Percentiles rank a stretch among this genome's conserved stretches.
Evolutionary conservation across 1,140 invertebrate species (phyloP).

Genomic region (Papilio polytes): DNA sequence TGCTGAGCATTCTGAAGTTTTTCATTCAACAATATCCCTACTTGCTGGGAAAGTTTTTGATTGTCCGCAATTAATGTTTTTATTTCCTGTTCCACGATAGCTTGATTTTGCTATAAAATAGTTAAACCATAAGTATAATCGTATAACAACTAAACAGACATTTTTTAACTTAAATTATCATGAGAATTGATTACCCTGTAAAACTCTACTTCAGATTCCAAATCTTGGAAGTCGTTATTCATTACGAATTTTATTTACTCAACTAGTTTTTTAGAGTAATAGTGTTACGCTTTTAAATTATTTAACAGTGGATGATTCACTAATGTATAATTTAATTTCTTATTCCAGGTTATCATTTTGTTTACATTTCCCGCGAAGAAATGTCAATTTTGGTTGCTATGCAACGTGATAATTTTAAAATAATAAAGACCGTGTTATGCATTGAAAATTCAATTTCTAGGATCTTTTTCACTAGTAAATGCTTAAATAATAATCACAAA

Average conservation of each 20-base stretch:
- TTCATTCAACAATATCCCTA: slow-evolving; percentile 68
- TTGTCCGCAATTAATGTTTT: slow-evolving; percentile 77
- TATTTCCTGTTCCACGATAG: slow-evolving; percentile 76
- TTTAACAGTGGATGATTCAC: not conserved
- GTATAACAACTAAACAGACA: not conserved
- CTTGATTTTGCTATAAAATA: slow-evolving; percentile 76
- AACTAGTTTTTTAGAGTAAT: not conserved
- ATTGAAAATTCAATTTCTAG: not conserved
- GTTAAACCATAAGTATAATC: not conserved
- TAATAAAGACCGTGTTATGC: not conserved
- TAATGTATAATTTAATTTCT: slow-evolving; percentile 5
- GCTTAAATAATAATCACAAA: not conserved
- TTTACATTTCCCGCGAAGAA: slow-evolving; percentile 70
- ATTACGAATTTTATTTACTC: slow-evolving; percentile 47
- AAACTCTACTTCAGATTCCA: slow-evolving; percentile 77
- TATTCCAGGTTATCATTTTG: slow-evolving; percentile 39
- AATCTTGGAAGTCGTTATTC: slow-evolving; percentile 61
- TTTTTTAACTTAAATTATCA: not conserved
- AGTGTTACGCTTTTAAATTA: not conserved
- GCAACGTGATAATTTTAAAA: slow-evolving; percentile 47
- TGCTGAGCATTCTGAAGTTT: slow-evolving; percentile 65
- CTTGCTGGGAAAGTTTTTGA: slow-evolving; percentile 74
- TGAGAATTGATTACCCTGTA: slow-evolving; percentile 67
- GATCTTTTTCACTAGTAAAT: not conserved
- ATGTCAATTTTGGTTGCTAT: slow-evolving; percentile 56